These are phyloP conservation scores for Andrena minutula DNA, from an alignment of 2,888 invertebrate species.

Conservation along the genomic window DNA sequence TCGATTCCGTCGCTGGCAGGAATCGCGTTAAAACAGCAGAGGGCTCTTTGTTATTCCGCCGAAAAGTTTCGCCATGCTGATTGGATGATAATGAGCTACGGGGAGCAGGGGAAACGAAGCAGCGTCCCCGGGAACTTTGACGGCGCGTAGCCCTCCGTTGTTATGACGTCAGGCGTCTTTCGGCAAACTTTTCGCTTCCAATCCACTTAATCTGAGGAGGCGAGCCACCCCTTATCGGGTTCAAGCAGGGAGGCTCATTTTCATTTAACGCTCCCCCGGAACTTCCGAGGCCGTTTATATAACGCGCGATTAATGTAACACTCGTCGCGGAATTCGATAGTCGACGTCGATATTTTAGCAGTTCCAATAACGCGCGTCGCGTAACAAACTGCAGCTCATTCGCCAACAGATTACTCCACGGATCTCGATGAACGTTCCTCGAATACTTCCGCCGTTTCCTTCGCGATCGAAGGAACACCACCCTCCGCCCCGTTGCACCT, in stretches of 20 bases:
- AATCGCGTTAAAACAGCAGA: constrained; percentile 33
- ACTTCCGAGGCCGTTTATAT: constrained; percentile 17
- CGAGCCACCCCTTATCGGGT: constrained; percentile 61
- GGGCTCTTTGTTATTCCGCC: constrained; percentile 55
- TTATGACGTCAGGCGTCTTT: constrained; percentile 65
- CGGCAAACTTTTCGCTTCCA: constrained; percentile 67
- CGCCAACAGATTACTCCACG: too few species aligned
- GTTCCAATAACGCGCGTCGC: not conserved
- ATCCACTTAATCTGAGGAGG: constrained; percentile 67
- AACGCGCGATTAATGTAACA: constrained; percentile 32
- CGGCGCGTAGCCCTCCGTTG: constrained; percentile 47
- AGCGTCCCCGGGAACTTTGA: constrained; percentile 55
- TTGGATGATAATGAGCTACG: constrained; percentile 68
- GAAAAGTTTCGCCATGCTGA: constrained; percentile 64
- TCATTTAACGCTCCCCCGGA: constrained; percentile 51
- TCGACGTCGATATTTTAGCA: constrained; percentile 9
- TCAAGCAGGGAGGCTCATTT: constrained; percentile 50
- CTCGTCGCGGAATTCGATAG: constrained; percentile 3
- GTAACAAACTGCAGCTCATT: not conserved
- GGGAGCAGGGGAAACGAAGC: constrained; percentile 53
- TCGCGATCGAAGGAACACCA: not conserved
- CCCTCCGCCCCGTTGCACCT: not conserved
- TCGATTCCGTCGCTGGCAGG: not conserved
- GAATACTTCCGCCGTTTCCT: not conserved
- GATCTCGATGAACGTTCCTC: not conserved